phyloP scores from a whole-genome alignment of 2,113 vertebrate genomes.

The Malurus elegans region DNA sequence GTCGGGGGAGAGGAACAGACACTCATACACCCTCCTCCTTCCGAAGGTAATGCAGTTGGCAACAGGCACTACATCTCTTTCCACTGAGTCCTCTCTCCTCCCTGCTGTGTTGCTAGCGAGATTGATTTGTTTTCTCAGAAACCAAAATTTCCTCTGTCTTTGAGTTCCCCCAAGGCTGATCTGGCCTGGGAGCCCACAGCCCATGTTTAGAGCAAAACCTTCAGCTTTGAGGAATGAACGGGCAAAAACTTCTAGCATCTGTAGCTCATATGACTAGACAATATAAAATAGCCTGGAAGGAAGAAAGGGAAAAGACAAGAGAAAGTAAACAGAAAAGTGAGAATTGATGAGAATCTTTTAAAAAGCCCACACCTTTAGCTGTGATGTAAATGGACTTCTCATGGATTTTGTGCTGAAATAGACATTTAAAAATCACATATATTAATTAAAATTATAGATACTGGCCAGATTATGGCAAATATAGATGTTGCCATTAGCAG shows the following conservation, averaged over 20 bases:
- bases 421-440: background rate
- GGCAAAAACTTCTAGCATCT: background rate
- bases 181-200: background rate
- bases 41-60: slow-evolving; percentile 16
- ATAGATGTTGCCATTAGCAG: background rate
- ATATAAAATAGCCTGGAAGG: background rate
- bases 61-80: background rate
- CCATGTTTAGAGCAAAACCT: background rate
- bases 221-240: background rate
- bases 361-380: background rate
- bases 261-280: background rate
- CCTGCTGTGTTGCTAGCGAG: background rate
- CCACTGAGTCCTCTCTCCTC: background rate
- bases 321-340: background rate
- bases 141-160: background rate
- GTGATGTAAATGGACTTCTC: background rate
- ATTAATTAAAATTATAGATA: background rate
- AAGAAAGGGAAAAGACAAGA: background rate
- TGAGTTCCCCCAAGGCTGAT: background rate
- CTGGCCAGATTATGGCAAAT: background rate
- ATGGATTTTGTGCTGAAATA: background rate
- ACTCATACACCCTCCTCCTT: background rate
- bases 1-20: background rate
- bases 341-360: background rate
- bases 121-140: background rate